phyloP scores from a whole-genome alignment of 92 coral and sea anemone genomes.

The Parazoanthus darwini region DNA sequence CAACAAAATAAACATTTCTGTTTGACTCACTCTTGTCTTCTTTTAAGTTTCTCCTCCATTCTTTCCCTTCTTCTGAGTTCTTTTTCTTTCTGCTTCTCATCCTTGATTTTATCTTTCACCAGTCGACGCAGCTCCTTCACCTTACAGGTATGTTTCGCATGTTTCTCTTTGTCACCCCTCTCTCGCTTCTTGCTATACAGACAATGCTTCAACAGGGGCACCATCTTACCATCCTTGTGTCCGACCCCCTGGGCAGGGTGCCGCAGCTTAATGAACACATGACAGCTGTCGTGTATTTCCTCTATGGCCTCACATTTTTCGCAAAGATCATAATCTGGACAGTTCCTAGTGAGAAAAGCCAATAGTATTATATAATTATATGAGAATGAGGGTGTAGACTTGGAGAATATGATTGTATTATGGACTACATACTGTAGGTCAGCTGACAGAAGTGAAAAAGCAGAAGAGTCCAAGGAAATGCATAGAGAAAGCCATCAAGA shows the following conservation, averaged over 20 bases:
- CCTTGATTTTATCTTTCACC: conserved; percentile 52
- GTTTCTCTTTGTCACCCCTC: conserved; percentile 32
- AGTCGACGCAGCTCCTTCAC: conserved; percentile 24
- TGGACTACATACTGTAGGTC: too few relatives aligned
- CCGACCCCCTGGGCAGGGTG: conserved; percentile 80
- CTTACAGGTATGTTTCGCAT: neutral
- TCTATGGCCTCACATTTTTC: conserved; percentile 80
- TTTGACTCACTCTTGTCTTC: conserved; percentile 59
- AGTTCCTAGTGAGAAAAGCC: conserved; percentile 58
- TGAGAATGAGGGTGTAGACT: too few relatives aligned
- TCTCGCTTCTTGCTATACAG: conserved; percentile 54
- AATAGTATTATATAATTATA: too few relatives aligned
- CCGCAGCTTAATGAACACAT: conserved; percentile 83
- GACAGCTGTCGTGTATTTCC: conserved; percentile 67
- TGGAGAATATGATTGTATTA: too few relatives aligned
- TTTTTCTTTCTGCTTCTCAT: conserved; percentile 56
- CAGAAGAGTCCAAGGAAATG: too few relatives aligned
- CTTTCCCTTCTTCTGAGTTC: conserved; percentile 64
- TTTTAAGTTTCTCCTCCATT: conserved; percentile 52
- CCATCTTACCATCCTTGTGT: conserved; percentile 88
- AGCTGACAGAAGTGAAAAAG: too few relatives aligned
- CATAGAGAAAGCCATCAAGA: too few relatives aligned
- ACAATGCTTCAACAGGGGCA: conserved; percentile 74
- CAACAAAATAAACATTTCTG: neutral
- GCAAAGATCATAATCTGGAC: conserved; percentile 89